Percentiles rank a stretch among this genome's conserved stretches.
Evolutionary conservation across 2,797 vertebrate species (phyloP).

Genomic region (Schizopygopsis pylzovi): DNA sequence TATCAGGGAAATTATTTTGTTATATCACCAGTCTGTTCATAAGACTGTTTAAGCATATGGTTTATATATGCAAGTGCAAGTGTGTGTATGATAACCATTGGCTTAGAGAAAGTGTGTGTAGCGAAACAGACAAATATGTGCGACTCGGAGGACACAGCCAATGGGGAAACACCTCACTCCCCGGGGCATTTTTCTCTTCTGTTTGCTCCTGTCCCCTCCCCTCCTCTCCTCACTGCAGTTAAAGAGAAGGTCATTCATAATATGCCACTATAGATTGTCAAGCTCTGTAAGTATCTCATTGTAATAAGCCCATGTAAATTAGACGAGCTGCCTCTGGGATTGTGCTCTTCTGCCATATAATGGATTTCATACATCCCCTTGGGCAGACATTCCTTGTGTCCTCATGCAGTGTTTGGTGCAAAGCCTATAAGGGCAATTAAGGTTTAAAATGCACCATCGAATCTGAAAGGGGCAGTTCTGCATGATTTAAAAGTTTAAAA

Average conservation of each 20-base stretch:
- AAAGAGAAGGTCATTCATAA: slow-evolving; percentile 53
- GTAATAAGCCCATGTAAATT: slow-evolving; percentile 50
- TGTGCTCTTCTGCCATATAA: slow-evolving; percentile 44
- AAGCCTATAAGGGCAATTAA: slow-evolving; percentile 44
- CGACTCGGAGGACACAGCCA: slow-evolving; percentile 42
- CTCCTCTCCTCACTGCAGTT: slow-evolving; percentile 43
- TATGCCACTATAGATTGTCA: slow-evolving; percentile 47
- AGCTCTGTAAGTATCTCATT: slow-evolving; percentile 48
- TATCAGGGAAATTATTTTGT: slow-evolving; percentile 22
- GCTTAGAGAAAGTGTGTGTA: slow-evolving; percentile 17
- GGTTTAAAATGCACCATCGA: slow-evolving; percentile 15
- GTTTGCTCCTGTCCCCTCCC: slow-evolving; percentile 39
- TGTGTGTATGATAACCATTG: slow-evolving; percentile 26
- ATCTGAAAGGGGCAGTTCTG: slow-evolving; percentile 19
- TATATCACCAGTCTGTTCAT: slow-evolving; percentile 1
- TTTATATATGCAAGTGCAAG: neutral
- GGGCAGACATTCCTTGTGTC: slow-evolving; percentile 35
- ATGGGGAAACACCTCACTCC: slow-evolving; percentile 48
- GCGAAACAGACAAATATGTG: slow-evolving; percentile 39
- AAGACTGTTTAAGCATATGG: neutral
- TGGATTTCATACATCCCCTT: slow-evolving; percentile 39
- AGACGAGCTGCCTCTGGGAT: slow-evolving; percentile 39
- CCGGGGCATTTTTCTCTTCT: slow-evolving; percentile 17
- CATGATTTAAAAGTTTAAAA: slow-evolving; percentile 41
- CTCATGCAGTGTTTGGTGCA: slow-evolving; percentile 42